A percentile compares a stretch with the other conserved stretches of the same genome.
Conservation (phyloP, 2,797 vertebrate genomes). For the Mionectes olivaceus region DNA sequence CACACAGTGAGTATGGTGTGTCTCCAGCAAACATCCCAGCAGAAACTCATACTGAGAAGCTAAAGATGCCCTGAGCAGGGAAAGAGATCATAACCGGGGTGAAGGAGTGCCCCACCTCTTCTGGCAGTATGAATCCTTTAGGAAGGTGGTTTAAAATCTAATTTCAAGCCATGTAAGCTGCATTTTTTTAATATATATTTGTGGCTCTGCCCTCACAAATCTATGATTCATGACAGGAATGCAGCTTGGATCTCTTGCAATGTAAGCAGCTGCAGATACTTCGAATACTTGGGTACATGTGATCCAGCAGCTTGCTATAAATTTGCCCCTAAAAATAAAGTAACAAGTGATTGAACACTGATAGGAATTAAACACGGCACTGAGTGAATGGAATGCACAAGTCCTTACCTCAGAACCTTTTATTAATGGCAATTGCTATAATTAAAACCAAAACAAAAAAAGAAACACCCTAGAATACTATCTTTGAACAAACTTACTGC, state of each 20-base stretch:
- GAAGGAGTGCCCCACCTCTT: not conserved
- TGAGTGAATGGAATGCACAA: constrained; percentile 81
- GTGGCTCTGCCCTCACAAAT: constrained; percentile 76
- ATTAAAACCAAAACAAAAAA: constrained; percentile 76
- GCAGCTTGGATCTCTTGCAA: constrained; percentile 82
- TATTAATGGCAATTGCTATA: constrained; percentile 76
- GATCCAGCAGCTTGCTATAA: constrained; percentile 84
- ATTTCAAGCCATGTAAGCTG: not conserved
- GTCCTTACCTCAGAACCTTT: constrained; percentile 79
- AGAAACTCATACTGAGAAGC: not conserved
- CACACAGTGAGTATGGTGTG: not conserved
- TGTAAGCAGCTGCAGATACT: constrained; percentile 87
- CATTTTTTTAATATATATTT: constrained; percentile 71
- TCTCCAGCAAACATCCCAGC: not conserved
- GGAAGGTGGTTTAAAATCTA: constrained; percentile 35
- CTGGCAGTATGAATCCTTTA: not conserved
- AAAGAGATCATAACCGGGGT: not conserved
- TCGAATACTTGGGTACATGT: constrained; percentile 84
- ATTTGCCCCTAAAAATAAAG: constrained; percentile 87
- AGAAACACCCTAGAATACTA: constrained; percentile 48
- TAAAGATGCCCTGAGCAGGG: not conserved
- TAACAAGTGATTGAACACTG: constrained; percentile 84
- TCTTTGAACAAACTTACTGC: constrained; percentile 35
- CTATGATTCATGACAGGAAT: constrained; percentile 84
- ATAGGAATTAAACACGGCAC: constrained; percentile 81